A percentile compares a stretch with the other conserved stretches of the same genome.
These are phyloP conservation scores for Callopanchax toddi DNA, from an alignment of 2,113 vertebrate genomes.

Conservation along the genomic window DNA sequence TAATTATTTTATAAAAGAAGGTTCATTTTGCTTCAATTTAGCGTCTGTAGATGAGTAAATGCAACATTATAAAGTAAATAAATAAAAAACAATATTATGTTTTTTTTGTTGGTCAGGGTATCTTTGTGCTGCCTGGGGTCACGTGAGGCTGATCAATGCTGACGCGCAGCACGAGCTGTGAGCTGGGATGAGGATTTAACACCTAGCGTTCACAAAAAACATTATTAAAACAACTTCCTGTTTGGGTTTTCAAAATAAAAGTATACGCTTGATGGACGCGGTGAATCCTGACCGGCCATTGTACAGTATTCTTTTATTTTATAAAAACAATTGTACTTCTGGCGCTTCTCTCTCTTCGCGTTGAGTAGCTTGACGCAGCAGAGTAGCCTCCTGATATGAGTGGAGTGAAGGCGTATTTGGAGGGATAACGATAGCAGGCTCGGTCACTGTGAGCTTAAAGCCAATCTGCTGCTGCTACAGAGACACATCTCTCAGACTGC, in stretches of 20 bases:
- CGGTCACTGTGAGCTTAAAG: slow-evolving; percentile 32
- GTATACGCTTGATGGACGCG: accelerated
- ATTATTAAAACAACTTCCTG: neutral
- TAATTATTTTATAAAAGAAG: too few species aligned
- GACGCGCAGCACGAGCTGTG: slow-evolving; percentile 48
- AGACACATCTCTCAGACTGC: slow-evolving; percentile 17
- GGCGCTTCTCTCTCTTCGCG: accelerated
- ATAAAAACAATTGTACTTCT: neutral
- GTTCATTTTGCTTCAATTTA: too few species aligned
- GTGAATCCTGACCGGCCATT: neutral
- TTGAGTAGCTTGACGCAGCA: slow-evolving; percentile 6
- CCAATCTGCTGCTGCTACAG: slow-evolving; percentile 23
- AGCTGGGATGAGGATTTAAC: slow-evolving; percentile 41
- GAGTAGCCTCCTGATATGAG: slow-evolving; percentile 21
- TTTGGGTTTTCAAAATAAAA: slow-evolving; percentile 22
- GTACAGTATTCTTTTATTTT: slow-evolving; percentile 34
- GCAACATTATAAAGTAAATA: neutral
- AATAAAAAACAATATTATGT: neutral
- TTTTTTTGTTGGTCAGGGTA: neutral
- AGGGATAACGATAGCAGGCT: slow-evolving; percentile 38
- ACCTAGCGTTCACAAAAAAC: accelerated
- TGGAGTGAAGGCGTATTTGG: slow-evolving; percentile 62
- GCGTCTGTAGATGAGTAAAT: neutral
- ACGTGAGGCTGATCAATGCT: slow-evolving; percentile 56
- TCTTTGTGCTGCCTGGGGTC: slow-evolving; percentile 37